Evolutionary conservation across 2,113 vertebrate species (phyloP).

Genomic region (Ailuropoda melanoleuca): DNA sequence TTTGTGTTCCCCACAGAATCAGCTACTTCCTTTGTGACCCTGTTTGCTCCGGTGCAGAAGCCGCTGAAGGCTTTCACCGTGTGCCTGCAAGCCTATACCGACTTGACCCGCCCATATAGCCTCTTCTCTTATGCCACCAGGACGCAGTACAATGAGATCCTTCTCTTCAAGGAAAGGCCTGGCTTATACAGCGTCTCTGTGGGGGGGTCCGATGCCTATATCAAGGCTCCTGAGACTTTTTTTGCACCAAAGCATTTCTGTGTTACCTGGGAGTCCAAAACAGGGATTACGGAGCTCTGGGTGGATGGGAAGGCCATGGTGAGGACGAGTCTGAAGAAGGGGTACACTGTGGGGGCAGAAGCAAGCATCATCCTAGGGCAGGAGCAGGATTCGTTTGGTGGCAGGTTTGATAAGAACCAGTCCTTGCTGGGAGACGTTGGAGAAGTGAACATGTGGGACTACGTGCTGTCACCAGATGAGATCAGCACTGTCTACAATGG

Average conservation of each 20-base stretch:
- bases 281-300: constrained; percentile 37
- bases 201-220: accelerated
- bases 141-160: neutral
- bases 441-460: constrained; percentile 45
- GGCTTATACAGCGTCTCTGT: accelerated
- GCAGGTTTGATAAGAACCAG: neutral
- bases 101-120: neutral
- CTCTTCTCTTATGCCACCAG: constrained; percentile 9
- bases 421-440: constrained; percentile 49
- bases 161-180: neutral
- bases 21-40: neutral
- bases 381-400: constrained; percentile 7
- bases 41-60: neutral
- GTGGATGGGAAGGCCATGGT: neutral
- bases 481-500: neutral
- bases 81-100: neutral
- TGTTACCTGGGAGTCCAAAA: neutral
- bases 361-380: constrained; percentile 45
- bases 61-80: neutral
- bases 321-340: neutral
- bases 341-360: neutral
- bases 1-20: constrained; percentile 33
- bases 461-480: neutral
- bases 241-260: neutral
- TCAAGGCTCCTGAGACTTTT: neutral